Evolutionary conservation across 2,113 vertebrate genomes (phyloP).

Genomic region (Anoplopoma fimbria): DNA sequence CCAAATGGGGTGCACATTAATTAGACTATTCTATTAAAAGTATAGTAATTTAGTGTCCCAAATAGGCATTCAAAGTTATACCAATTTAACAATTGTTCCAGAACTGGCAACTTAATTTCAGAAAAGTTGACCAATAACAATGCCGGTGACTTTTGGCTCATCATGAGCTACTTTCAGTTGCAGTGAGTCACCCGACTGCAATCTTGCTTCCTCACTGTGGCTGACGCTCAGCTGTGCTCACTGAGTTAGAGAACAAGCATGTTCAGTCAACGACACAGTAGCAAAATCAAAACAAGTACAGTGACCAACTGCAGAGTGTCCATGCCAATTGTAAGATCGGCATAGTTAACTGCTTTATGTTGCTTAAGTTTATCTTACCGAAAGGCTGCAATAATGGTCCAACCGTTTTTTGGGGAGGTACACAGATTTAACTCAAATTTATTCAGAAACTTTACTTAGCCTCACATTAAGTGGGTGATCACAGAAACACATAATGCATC

Average conservation of each 20-base stretch:
- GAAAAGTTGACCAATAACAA: not conserved
- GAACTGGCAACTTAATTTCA: not conserved
- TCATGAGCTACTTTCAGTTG: not conserved
- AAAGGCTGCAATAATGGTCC: too few relatives aligned
- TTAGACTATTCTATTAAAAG: not conserved
- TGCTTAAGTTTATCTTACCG: too few relatives aligned
- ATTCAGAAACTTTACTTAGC: too few relatives aligned
- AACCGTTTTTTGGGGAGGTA: too few relatives aligned
- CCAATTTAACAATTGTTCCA: not conserved
- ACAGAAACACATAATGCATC: too few relatives aligned
- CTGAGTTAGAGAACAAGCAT: slow-evolving; percentile 29
- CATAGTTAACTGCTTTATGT: too few relatives aligned
- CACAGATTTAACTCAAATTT: too few relatives aligned
- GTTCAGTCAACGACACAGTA: slow-evolving; percentile 18
- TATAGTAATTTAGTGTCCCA: not conserved
- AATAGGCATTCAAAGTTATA: not conserved
- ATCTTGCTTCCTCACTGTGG: not conserved
- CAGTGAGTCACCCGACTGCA: slow-evolving; percentile 4
- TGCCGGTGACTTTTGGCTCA: not conserved
- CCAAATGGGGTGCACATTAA: not conserved
- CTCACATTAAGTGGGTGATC: too few relatives aligned
- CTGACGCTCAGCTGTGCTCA: slow-evolving; percentile 35
- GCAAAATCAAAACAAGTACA: slow-evolving; percentile 10
- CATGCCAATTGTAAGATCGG: not conserved
- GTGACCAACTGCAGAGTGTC: not conserved